A percentile compares a stretch with the other conserved stretches of the same genome.
Evolutionary conservation across 2,888 invertebrate species (phyloP).

Genomic region (Tetropium fuscum): DNA sequence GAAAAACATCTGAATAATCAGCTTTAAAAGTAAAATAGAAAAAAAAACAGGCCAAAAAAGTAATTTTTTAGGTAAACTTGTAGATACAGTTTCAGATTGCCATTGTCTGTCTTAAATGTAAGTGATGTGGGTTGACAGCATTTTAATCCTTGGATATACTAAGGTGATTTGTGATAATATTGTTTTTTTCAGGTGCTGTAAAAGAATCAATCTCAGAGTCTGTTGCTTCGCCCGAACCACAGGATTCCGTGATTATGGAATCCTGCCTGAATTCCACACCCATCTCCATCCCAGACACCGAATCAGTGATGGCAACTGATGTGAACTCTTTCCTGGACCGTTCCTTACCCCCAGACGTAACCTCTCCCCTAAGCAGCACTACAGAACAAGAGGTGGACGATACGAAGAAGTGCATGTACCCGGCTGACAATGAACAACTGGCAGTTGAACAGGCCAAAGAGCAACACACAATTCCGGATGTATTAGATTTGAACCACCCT

Average conservation of each 20-base stretch:
- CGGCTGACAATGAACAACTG: background rate
- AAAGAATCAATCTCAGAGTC: background rate
- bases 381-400: constrained; percentile 17
- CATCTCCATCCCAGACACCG: constrained; percentile 29
- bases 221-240: background rate
- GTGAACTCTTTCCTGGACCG: constrained; percentile 54
- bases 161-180: no score
- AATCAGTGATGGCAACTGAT: constrained; percentile 49
- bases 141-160: no score
- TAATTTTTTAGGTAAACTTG: no score
- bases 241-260: background rate
- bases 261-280: constrained; percentile 1
- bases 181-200: constrained; percentile 1
- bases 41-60: no score
- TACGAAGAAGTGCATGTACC: background rate
- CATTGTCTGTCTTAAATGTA: no score
- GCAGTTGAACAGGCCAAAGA: constrained; percentile 8
- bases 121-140: no score
- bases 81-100: no score
- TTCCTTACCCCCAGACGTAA: constrained; percentile 48
- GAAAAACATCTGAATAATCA: no score
- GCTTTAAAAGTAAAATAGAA: no score
- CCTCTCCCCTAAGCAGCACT: constrained; percentile 50
- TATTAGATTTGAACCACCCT: constrained; percentile 30
- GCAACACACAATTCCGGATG: background rate